Base-by-base conservation (phyloP, 2,797 vertebrate genomes). In the Amblyopsis hoosieri region DNA sequence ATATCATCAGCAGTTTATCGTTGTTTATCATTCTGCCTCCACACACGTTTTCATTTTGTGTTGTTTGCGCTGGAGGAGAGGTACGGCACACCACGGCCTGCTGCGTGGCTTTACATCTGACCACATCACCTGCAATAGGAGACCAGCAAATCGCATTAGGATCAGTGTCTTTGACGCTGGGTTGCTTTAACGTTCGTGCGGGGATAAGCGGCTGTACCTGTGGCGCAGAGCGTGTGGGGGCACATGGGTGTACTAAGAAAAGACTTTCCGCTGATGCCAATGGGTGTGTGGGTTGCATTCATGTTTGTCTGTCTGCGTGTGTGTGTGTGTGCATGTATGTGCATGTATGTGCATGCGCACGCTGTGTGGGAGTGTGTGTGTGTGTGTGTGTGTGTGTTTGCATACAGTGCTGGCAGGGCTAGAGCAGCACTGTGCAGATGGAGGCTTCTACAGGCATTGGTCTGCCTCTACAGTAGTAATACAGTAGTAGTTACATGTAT, bases 381-480 rank as follows among this genome's bases (percentile, higher is more conserved):
- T 75, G 50, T 29, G 17, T 17, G 17, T 17, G 54, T 47, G 13
- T 59, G 60, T 64, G 47, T 46, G 5, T 62, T 48, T 57, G 37
- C 60, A 57, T 62, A 59, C 31, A 60, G 64, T 66, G 53, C 74
- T 87, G 84, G 80, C 72, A 72, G 57, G 71, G 79, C 83, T 69
- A 74, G 72, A 57, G 75, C 68, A 71, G 70, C 67, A 46, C 69
- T 84, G 81, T 85, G 72, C 92, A 93, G 93, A 93, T 93, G 93
- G 92, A 88, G 74, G 74, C 74, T 71, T 81, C 92, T 82, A 89
- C 83, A 78, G 92, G 86, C 85, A 54, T 68, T 82, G 56, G 76
- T 87, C 84, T 83, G 79, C 80, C 79, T 72, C 66, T 23, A 23
- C 23, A 23, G 23, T 70, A n/a, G n/a, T n/a, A n/a, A n/a, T n/a